phyloP scores from a whole-genome alignment of 1,140 invertebrate genomes.

The Drosophila kikkawai region DNA sequence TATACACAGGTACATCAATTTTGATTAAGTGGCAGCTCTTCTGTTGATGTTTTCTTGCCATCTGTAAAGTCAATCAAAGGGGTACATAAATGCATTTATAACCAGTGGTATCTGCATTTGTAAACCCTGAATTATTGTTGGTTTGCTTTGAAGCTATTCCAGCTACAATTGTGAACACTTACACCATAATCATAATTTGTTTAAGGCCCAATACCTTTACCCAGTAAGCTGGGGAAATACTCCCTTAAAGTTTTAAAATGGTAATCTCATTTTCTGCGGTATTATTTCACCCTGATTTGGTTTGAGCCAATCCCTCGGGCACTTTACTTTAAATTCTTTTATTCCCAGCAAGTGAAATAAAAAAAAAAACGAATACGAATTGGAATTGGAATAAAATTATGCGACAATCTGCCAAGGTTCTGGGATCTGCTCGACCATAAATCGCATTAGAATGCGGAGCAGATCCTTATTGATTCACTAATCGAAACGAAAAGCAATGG shows the following conservation, averaged over 20 bases:
- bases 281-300: constrained; percentile 20
- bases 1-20: background rate
- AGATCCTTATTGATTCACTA: constrained; percentile 84
- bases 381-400: constrained; percentile 61
- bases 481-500: constrained; percentile 59
- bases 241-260: background rate
- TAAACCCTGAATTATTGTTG: constrained; percentile 10
- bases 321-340: constrained; percentile 35
- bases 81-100: constrained; percentile 3
- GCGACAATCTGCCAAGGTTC: constrained; percentile 31
- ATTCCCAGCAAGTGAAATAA: constrained; percentile 50
- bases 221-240: background rate
- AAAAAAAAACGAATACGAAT: constrained; percentile 39
- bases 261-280: constrained; percentile 11
- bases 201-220: background rate
- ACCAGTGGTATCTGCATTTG: background rate
- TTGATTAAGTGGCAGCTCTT: background rate
- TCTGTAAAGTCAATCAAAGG: constrained; percentile 12
- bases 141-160: constrained; percentile 15
- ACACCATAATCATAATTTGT: constrained; percentile 11
- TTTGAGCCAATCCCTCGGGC: background rate
- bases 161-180: constrained; percentile 13
- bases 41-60: background rate
- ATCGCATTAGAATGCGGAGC: constrained; percentile 77
- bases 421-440: constrained; percentile 39